phyloP scores from a whole-genome alignment of 2,797 vertebrate genomes.

The Myotis daubentonii region DNA sequence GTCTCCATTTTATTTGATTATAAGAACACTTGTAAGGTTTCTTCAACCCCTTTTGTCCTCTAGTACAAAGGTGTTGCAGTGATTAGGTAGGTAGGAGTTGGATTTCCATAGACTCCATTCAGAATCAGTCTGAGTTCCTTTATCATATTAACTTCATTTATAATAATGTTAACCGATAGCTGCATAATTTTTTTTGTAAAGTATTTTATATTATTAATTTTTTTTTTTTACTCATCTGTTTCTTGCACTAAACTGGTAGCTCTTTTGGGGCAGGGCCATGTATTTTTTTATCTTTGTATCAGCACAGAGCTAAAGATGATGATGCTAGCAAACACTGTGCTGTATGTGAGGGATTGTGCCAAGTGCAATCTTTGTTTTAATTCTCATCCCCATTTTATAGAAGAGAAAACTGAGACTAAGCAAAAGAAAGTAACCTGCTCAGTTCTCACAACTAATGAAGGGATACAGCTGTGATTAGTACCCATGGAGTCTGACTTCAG shows the following conservation, averaged over 20 bases:
- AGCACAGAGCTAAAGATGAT: constrained; percentile 14
- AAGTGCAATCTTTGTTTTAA: constrained; percentile 48
- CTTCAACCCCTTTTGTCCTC: neutral
- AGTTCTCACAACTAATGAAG: constrained; percentile 30
- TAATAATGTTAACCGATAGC: constrained; percentile 20
- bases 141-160: constrained; percentile 49
- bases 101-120: neutral
- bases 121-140: constrained; percentile 14
- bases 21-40: constrained; percentile 26
- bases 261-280: neutral
- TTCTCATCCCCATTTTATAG: constrained; percentile 34
- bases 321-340: neutral
- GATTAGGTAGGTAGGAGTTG: neutral
- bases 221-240: constrained; percentile 34
- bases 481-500: constrained; percentile 9
- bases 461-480: constrained; percentile 10
- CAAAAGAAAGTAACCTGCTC: neutral
- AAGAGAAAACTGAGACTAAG: constrained; percentile 2
- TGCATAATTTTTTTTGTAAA: constrained; percentile 35
- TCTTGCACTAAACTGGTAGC: constrained; percentile 23
- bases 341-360: constrained; percentile 1
- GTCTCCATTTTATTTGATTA: constrained; percentile 50
- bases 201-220: constrained; percentile 45
- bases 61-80: neutral
- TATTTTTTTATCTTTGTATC: neutral